A percentile compares a stretch with the other conserved stretches of the same genome.
Conservation (phyloP, 2,797 vertebrate species). For the Lophotriccus pileatus region DNA sequence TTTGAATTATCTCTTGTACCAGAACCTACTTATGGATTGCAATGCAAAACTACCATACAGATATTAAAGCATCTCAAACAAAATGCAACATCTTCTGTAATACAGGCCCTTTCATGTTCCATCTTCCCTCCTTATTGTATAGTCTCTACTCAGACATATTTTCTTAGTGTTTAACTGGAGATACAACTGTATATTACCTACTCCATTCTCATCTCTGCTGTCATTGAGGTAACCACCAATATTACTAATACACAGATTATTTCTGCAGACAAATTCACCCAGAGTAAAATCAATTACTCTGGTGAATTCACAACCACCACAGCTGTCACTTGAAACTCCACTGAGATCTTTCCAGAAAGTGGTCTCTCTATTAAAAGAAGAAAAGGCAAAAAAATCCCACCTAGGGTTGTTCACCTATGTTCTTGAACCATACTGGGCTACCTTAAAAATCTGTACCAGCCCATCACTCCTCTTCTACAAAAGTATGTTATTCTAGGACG, state of each 20-base stretch:
- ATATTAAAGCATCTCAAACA: background rate
- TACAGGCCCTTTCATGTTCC: background rate
- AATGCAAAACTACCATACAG: background rate
- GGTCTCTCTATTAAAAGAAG: background rate
- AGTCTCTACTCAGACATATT: background rate
- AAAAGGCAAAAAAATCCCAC: background rate
- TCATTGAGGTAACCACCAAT: background rate
- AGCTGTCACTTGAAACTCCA: background rate
- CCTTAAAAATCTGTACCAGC: background rate
- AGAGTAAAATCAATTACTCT: background rate
- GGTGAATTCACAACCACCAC: background rate
- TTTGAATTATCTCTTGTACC: background rate
- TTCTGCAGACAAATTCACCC: background rate
- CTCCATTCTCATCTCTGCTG: background rate
- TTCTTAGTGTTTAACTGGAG: background rate
- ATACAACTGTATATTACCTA: background rate
- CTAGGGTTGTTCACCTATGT: background rate
- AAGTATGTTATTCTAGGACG: background rate
- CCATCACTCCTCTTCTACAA: background rate
- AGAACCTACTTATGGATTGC: background rate
- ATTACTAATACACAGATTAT: background rate
- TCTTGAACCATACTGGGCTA: background rate
- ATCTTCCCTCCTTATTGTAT: background rate
- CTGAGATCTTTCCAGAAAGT: background rate
- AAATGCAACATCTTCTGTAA: background rate